Base-by-base conservation (phyloP, 1,140 invertebrate genomes). In the Lysiphlebus fabarum region DNA sequence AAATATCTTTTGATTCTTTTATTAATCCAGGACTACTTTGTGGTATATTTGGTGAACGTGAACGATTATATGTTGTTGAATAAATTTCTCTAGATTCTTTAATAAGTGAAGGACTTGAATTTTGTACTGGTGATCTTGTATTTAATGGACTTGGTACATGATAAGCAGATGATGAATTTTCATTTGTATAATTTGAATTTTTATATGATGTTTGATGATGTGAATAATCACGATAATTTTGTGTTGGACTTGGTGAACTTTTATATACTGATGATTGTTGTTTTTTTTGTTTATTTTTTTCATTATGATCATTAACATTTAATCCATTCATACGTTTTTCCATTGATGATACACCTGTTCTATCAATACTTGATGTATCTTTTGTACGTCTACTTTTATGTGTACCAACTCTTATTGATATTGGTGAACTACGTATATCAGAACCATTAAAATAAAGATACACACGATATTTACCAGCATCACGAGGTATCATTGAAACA, bases 381-480 rank as follows among this genome's bases (percentile, higher is more conserved):
- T 68, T 72, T 0, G 73, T 76, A 14, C 71, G 81, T 9, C 81
- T 76, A 11, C 79, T 72, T 77, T 81, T 84, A 76, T 81, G 85
- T 58, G 82, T 87, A 56, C 90, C 90, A 37, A 92, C 90, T 50
- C 89, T 78, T 71, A 92, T 86, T 56, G 90, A 88, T 66, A 90
- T 90, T 2, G 90, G 89, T 10, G 87, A 88, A 75, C 95, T 95
- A 82, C 92, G 91, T n/a, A 98, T 91, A 70, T 97, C 94, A 64
- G 90, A 90, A 5, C 93, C 93, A 75, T 98, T 98, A 74, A 97
- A 98, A 68, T 94, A 95, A 11, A 97, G 87, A 71, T 96, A 95
- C 38, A 98, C 85, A 53, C 90, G 85, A 77, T 99, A 96, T 76
- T 95, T 94, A 45, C 96, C 96, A 47, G 90, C 86, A 45, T 91